phyloP scores from a whole-genome alignment of 1,140 invertebrate genomes.

The Eriosoma lanigerum region DNA sequence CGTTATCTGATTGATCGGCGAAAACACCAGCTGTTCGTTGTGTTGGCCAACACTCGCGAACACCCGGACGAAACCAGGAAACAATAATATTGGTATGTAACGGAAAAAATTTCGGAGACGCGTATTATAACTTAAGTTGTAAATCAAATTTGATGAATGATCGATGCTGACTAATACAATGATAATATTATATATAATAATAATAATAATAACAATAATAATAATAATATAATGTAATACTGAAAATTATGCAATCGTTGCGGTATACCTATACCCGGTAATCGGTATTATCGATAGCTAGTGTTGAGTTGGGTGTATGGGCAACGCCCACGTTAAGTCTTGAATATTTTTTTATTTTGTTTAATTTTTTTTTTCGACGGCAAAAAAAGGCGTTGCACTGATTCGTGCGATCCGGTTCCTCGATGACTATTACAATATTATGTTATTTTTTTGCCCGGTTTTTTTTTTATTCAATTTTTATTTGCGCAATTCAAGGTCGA shows the following conservation, averaged over 20 bases:
- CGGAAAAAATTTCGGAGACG: background rate
- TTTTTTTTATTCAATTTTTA: background rate
- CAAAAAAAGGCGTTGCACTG: constrained; percentile 22
- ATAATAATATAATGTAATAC: background rate
- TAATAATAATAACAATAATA: no score
- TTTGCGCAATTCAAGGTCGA: background rate
- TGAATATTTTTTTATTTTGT: background rate
- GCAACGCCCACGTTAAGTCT: background rate
- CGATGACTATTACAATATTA: background rate
- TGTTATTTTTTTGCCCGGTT: constrained; percentile 2
- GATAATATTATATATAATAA: no score
- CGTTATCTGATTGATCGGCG: background rate
- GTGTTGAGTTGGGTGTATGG: background rate
- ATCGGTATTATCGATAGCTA: no score
- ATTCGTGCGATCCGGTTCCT: constrained; percentile 29
- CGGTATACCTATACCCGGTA: background rate
- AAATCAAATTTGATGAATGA: constrained; percentile 20
- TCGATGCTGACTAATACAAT: no score
- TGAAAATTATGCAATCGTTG: constrained; percentile 20
- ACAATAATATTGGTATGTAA: background rate
- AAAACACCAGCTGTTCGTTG: background rate
- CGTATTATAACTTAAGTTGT: background rate
- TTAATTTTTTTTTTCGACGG: background rate
- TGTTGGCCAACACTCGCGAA: background rate
- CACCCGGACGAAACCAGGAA: background rate